These are phyloP conservation scores for Lymantria monacha DNA, from an alignment of 2,888 invertebrate species.

Conservation along the genomic window DNA sequence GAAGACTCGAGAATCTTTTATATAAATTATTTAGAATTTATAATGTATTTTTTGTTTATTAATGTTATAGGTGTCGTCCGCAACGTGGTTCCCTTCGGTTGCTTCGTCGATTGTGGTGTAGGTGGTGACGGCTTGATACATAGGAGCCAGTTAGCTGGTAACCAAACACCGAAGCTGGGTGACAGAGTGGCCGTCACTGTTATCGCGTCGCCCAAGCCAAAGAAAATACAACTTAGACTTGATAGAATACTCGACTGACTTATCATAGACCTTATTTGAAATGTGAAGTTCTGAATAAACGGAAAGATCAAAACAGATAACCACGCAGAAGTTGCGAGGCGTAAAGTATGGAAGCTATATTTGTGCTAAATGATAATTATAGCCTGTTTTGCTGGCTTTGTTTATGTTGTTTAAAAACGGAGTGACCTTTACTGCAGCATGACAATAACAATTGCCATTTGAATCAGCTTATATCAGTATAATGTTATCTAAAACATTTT, in stretches of 20 bases:
- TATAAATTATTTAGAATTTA: too few species aligned
- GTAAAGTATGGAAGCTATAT: too few species aligned
- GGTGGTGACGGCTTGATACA: constrained; percentile 88
- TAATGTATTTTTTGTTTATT: neutral
- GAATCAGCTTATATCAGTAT: too few species aligned
- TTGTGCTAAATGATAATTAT: too few species aligned
- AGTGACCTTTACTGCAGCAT: too few species aligned
- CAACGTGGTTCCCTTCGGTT: constrained; percentile 95
- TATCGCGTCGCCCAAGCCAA: constrained; percentile 79
- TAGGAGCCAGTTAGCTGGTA: constrained; percentile 79
- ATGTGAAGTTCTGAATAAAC: neutral
- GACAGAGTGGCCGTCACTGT: constrained; percentile 87
- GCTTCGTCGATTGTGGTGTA: constrained; percentile 94
- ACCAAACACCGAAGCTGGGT: constrained; percentile 82
- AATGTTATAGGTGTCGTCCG: constrained; percentile 86
- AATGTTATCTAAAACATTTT: too few species aligned
- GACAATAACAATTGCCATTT: too few species aligned
- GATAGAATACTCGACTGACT: constrained; percentile 62
- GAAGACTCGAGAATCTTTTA: too few species aligned
- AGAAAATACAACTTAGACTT: constrained; percentile 81
- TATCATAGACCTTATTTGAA: constrained; percentile 14
- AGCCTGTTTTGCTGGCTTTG: too few species aligned
- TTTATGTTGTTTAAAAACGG: too few species aligned
- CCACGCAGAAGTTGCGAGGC: too few species aligned
- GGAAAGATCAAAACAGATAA: too few species aligned